Percentiles rank a stretch among this genome's conserved stretches.
These are phyloP conservation scores for Philypnodon macrostomus DNA, from an alignment of 2,797 vertebrate species.

Conservation along the genomic window DNA sequence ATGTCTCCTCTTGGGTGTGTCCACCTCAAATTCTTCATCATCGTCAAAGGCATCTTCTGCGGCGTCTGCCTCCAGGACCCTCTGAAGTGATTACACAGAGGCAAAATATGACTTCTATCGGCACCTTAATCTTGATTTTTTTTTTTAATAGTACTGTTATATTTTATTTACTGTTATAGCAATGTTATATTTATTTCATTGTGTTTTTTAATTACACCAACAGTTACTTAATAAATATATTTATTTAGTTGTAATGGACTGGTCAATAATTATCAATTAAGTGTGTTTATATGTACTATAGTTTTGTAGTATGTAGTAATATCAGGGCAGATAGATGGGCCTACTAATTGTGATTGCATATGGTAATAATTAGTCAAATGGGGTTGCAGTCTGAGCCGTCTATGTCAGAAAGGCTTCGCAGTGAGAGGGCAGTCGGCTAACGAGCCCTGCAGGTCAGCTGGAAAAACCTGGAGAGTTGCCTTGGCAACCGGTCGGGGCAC, in stretches of 20 bases:
- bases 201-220: too few species aligned
- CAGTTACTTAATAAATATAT: too few species aligned
- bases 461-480: constrained; percentile 44
- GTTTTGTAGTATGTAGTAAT: too few species aligned
- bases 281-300: too few species aligned
- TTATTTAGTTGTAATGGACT: too few species aligned
- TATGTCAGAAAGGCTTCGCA: constrained; percentile 18
- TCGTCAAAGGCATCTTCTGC: constrained; percentile 93
- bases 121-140: too few species aligned
- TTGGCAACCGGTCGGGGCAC: constrained; percentile 31
- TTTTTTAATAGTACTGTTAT: too few species aligned
- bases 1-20: constrained; percentile 94
- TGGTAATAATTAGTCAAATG: neutral
- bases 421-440: constrained; percentile 28
- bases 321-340: too few species aligned
- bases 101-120: too few species aligned
- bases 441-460: constrained; percentile 39
- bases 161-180: too few species aligned
- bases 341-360: neutral
- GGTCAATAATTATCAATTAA: too few species aligned
- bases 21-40: constrained; percentile 92
- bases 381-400: constrained; percentile 6
- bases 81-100: constrained; percentile 76
- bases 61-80: constrained; percentile 95
- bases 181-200: too few species aligned